Evolutionary conservation across 2,888 invertebrate genomes (phyloP).

Genomic region (Scaptomyza polygonia): DNA sequence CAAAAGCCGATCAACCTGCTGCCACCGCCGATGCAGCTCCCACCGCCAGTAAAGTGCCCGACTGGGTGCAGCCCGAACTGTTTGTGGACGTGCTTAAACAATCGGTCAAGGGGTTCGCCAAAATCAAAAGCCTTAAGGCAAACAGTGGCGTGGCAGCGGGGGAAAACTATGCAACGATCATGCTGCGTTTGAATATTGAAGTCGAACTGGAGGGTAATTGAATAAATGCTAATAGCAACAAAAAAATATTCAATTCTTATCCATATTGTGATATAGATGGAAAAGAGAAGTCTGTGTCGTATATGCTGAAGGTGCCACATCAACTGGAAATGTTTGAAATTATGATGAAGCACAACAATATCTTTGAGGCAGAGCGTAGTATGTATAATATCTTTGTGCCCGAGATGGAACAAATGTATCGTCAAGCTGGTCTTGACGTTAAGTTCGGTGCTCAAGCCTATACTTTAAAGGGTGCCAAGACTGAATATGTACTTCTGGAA

Average conservation of each 20-base stretch:
- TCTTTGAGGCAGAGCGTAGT: constrained; percentile 73
- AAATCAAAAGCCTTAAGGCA: constrained; percentile 48
- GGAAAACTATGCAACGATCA: constrained; percentile 81
- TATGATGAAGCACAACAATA: constrained; percentile 40
- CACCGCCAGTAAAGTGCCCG: constrained; percentile 35
- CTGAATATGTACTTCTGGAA: constrained; percentile 66
- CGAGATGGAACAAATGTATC: constrained; percentile 73
- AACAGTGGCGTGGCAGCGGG: constrained; percentile 65
- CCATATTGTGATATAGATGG: constrained; percentile 32
- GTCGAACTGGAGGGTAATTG: constrained; percentile 70
- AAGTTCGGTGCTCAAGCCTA: constrained; percentile 68
- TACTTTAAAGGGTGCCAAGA: constrained; percentile 47
- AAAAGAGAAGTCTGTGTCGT: constrained; percentile 50
- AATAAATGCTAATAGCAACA: neutral
- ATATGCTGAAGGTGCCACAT: constrained; percentile 65
- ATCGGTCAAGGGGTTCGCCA: constrained; percentile 44
- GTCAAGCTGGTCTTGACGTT: constrained; percentile 60
- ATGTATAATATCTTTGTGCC: constrained; percentile 73
- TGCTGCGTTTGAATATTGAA: constrained; percentile 72
- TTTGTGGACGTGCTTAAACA: constrained; percentile 52
- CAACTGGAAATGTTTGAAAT: constrained; percentile 31
- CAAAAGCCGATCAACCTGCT: constrained; percentile 7
- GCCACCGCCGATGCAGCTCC: neutral
- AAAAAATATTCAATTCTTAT: neutral
- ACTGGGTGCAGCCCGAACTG: constrained; percentile 52